Evolutionary conservation across 2,113 vertebrate species (phyloP), one percentile per base, ranked within the genome.

Genomic region (Epinephelus cyanopodus): DNA sequence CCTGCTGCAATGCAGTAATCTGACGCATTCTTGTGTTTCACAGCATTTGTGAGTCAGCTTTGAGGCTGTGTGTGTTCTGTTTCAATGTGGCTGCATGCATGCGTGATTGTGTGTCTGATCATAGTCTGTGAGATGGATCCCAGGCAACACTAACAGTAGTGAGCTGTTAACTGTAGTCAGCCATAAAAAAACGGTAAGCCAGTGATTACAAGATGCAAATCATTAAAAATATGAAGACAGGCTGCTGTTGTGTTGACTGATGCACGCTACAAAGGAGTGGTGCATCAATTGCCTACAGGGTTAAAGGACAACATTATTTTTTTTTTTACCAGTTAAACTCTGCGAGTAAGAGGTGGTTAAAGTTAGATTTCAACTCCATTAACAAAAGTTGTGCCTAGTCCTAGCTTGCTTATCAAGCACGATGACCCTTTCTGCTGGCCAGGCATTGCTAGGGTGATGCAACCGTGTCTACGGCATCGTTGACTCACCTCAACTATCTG

Each of bases 401-500:
- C 19, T 15, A 6, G 45, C 14, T 61, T 52, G 0, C 19, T 39
- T 64, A 23, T 57, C n/a, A 9, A 0, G 5, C 17, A 37, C 3
- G 47, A 50, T 45, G 53, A 42, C 0, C 50, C 29, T n/a, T 7
- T 7, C 21, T 33, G 23, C 45, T 69, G 57, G 1, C 14, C 52
- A 47, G 17, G 18, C 11, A 50, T 18, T 70, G 47, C 8, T n/a
- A 63, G 21, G 33, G 56, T 66, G 68, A 70, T 4, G n/a, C 15
- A 61, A 62, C 17, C 18, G 52, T 21, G 17, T 33, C 27, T 48
- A 76, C 1, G 48, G 1, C 42, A 42, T 11, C 12, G 21, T 23
- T 57, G 6, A 88, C 97, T 97, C 86, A 97, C 98, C 98, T 99
- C 98, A 75, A 99, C 97, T 5, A 99, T 99, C 56, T 99, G 98